Evolutionary conservation across 2,797 vertebrate species (phyloP).

Genomic region (Halcyon leucocephala): DNA sequence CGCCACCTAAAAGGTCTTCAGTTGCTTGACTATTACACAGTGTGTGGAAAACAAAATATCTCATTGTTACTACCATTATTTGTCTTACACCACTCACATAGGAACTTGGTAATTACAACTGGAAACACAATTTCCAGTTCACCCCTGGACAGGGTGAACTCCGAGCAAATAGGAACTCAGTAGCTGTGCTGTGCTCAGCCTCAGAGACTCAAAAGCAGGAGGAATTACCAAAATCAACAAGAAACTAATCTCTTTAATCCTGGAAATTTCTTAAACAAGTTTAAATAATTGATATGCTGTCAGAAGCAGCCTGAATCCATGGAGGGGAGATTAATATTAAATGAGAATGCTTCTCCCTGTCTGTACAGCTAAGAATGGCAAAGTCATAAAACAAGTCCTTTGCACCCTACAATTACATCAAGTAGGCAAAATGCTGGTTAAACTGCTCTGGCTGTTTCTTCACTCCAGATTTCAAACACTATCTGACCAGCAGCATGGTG

Average conservation of each 20-base stretch:
- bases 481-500: neutral
- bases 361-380: neutral
- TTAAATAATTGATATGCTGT: slow-evolving; percentile 71
- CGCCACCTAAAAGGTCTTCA: neutral
- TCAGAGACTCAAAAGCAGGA: neutral
- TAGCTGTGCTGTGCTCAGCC: neutral
- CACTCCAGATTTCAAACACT: neutral
- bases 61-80: too few relatives aligned
- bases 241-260: slow-evolving; percentile 46
- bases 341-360: slow-evolving; percentile 24
- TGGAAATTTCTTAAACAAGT: slow-evolving; percentile 40
- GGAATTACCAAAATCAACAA: slow-evolving; percentile 22
- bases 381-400: neutral
- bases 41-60: neutral
- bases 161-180: neutral
- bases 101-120: neutral
- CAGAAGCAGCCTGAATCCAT: slow-evolving; percentile 4
- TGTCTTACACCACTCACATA: neutral
- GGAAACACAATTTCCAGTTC: neutral
- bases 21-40: neutral
- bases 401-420: neutral
- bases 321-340: slow-evolving; percentile 51
- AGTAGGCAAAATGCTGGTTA: neutral
- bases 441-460: neutral
- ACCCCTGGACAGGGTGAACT: neutral